phyloP scores from a whole-genome alignment of 2,888 invertebrate species.

The Molorchus minor region DNA sequence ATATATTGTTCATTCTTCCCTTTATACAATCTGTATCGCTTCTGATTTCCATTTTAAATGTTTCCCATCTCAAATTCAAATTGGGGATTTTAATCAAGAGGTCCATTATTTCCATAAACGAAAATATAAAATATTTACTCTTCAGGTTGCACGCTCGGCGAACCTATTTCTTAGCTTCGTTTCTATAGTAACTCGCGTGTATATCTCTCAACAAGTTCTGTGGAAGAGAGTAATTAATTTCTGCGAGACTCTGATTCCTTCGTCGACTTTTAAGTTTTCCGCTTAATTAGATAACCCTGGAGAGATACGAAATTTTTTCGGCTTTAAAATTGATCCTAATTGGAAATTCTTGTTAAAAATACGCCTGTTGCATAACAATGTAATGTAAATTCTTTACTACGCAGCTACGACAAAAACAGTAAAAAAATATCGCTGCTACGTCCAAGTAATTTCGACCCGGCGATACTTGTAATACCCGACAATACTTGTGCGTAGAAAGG shows the following conservation, averaged over 20 bases:
- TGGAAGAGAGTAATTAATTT: slow-evolving; percentile 18
- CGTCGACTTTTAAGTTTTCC: slow-evolving; percentile 16
- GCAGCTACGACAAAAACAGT: too few species aligned
- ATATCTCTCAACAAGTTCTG: slow-evolving; percentile 14
- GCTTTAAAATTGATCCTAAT: too few species aligned
- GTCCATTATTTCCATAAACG: slow-evolving; percentile 12
- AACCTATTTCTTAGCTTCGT: not conserved
- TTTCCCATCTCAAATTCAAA: slow-evolving; percentile 9
- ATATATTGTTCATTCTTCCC: not conserved
- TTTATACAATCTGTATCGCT: not conserved
- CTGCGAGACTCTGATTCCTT: not conserved
- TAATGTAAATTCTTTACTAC: too few species aligned
- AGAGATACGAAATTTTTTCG: too few species aligned
- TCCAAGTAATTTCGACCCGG: too few species aligned
- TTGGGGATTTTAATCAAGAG: slow-evolving; percentile 18
- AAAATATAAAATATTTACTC: not conserved
- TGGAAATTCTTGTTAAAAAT: too few species aligned
- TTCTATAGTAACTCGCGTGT: not conserved
- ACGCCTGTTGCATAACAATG: too few species aligned
- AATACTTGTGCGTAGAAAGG: too few species aligned
- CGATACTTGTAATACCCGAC: too few species aligned
- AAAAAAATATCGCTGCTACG: too few species aligned
- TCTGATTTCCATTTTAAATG: slow-evolving; percentile 12
- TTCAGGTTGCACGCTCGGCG: slow-evolving; percentile 3
- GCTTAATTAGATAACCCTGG: slow-evolving; percentile 13